These are phyloP conservation scores for Eira barbara DNA, from an alignment of 2,113 vertebrate genomes.

Conservation along the genomic window DNA sequence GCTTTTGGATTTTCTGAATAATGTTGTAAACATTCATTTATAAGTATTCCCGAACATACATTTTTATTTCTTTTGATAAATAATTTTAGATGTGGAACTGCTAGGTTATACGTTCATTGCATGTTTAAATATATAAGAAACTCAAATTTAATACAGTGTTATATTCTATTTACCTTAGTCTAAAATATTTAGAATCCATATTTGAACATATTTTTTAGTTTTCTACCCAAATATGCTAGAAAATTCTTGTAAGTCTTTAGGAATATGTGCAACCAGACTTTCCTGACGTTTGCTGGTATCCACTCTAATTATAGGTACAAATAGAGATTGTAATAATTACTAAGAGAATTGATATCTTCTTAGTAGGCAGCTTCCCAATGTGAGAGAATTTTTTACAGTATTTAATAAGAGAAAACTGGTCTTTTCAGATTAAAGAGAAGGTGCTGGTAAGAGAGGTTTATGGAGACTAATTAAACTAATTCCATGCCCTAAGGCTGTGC, in stretches of 20 bases:
- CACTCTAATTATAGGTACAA: background rate
- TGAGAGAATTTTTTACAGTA: background rate
- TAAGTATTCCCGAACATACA: background rate
- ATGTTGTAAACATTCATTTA: background rate
- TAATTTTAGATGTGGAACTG: background rate
- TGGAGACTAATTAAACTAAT: background rate
- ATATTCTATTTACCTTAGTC: background rate
- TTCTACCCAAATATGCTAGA: background rate
- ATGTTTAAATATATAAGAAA: background rate
- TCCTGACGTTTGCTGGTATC: background rate
- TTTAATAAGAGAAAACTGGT: background rate
- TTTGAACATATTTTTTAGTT: background rate
- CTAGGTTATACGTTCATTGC: background rate
- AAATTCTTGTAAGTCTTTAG: background rate
- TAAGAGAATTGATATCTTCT: background rate
- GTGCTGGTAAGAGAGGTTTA: background rate
- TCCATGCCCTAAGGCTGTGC: background rate
- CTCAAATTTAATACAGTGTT: background rate
- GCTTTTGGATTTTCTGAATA: background rate
- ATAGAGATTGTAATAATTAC: background rate
- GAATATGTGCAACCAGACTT: background rate
- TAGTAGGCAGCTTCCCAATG: background rate
- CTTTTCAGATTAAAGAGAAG: background rate
- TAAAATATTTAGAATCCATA: background rate
- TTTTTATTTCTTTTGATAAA: constrained; percentile 3